Base-by-base conservation (phyloP, 2,797 vertebrate species). In the Graptemys geographica region DNA sequence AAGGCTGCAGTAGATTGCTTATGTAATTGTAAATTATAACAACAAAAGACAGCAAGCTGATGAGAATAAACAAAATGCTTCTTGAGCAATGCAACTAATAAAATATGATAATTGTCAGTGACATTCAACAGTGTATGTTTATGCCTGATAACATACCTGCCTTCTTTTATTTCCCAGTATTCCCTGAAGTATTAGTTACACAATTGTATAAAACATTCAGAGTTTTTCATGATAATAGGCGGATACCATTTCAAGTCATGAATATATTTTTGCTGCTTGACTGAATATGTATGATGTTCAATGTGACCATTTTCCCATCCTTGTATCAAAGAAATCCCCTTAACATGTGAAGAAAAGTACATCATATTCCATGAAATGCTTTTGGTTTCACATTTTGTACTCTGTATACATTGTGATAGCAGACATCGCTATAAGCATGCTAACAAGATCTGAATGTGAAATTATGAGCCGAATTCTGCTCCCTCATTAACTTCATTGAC, bases 11-110 rank as follows among this genome's bases (percentile, higher is more conserved):
- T 97, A 96, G 94, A 96, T 84, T 95, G 85, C 79, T 84, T 87
- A 56, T 28, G 5, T 82, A 89, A 90, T 92, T 95, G 49, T 90
- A 92, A 93, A 94, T 92, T 94, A 81, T 90, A 93, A 94, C 79
- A 94, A 92, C 86, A 94, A 92, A 96, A 83, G 83, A 95, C 95
- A 96, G 94, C 85, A 88, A 81, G 74, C 76, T 96, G 90, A 97
- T 95, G 93, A 96, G 95, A 95, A 93, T 94, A 96, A 98, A 97
- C 96, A 97, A 94, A 98, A 97, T 94, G 84, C 95, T 97, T 98
- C 94, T 91, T 84, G 74, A 92, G 96, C 89, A 94, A 93, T 90
- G 81, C 76, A 90, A 23, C 74, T 96, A 97, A 96, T 98, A 97
- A 96, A 97, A 96, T 80, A 96, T 81, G 91, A 94, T 95, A 81